A percentile compares a stretch with the other conserved stretches of the same genome.
Evolutionary conservation across 2,888 invertebrate species (phyloP).

Genomic region (Macrophya annulata): DNA sequence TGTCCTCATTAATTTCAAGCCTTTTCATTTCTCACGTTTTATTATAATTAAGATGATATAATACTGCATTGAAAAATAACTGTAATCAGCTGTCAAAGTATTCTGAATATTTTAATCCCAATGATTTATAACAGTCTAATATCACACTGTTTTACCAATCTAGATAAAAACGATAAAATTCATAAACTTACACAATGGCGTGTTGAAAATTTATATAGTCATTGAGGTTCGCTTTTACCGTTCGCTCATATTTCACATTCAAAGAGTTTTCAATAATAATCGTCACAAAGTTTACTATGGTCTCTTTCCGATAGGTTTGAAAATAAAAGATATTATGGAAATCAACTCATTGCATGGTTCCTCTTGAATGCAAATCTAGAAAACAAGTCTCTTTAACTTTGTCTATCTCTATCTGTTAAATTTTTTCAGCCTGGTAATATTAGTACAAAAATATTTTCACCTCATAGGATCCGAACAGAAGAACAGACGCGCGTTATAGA

Average conservation of each 20-base stretch:
- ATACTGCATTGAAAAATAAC: not conserved
- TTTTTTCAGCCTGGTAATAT: not conserved
- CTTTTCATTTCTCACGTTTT: not conserved
- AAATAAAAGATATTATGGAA: not conserved
- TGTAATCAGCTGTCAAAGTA: not conserved
- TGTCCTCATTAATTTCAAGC: not conserved
- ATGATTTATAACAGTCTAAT: constrained; percentile 15
- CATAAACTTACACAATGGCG: not conserved
- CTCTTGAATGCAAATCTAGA: not conserved
- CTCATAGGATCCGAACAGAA: constrained; percentile 44
- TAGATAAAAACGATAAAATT: constrained; percentile 34
- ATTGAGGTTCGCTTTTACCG: not conserved
- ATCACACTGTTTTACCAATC: not conserved
- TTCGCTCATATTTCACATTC: not conserved
- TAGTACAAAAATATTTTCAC: not conserved
- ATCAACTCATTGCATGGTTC: not conserved
- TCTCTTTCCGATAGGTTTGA: not conserved
- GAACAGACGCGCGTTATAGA: constrained; percentile 45
- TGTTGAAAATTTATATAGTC: not conserved
- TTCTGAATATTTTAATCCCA: not conserved
- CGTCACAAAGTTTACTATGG: no score
- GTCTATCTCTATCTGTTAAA: not conserved
- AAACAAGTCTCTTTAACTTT: not conserved
- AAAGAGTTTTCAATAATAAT: not conserved
- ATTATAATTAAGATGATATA: not conserved